Evolutionary conservation across 2,888 invertebrate species (phyloP), one percentile per base, ranked within the genome.

Genomic region (Microctonus brassicae): DNA sequence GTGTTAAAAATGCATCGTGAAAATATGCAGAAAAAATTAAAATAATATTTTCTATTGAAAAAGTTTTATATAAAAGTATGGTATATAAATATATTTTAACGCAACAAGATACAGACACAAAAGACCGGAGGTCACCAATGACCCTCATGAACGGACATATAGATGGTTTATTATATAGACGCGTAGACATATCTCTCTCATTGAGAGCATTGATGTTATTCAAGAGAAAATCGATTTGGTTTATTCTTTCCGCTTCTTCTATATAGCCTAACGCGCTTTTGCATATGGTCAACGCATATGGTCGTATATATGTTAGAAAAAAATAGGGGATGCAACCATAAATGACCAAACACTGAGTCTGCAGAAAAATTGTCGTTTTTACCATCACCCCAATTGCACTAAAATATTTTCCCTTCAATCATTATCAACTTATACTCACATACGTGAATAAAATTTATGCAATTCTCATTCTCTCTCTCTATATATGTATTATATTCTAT

Each of bases 251-350:
- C 26, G 34, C 22, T 10, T 60, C n/a, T 60, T 53, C 67, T n/a
- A n/a, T n/a, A 47, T 73, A 66, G 61, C 47, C 60, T 52, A 39
- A 69, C 68, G 73, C 75, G 79, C n/a, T n/a, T 83, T 83, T 83
- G 82, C 83, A 83, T 83, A 84, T 83, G 81, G 80, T 77, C 77
- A 75, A 77, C 85, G 75, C 87, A 87, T 87, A 87, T 87, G 87
- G 86, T 85, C 85, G 82, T 82, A 84, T 82, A 85, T 82, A 83
- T 57, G 52, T 33, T 42, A 24, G 22, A 47, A 65, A 85, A 83
- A 85, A 83, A 84, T 84, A 69, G 83, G 84, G 86, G 85, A 86
- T 82, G 81, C 76, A 61, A 69, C 70, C 78, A 76, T 77, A 84
- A 84, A 82, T 84, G 84, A 83, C 83, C 85, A 83, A 84, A 83